A percentile compares a stretch with the other conserved stretches of the same genome.
Evolutionary conservation across 2,888 invertebrate genomes (phyloP).

Genomic region (Brachyptera risi): DNA sequence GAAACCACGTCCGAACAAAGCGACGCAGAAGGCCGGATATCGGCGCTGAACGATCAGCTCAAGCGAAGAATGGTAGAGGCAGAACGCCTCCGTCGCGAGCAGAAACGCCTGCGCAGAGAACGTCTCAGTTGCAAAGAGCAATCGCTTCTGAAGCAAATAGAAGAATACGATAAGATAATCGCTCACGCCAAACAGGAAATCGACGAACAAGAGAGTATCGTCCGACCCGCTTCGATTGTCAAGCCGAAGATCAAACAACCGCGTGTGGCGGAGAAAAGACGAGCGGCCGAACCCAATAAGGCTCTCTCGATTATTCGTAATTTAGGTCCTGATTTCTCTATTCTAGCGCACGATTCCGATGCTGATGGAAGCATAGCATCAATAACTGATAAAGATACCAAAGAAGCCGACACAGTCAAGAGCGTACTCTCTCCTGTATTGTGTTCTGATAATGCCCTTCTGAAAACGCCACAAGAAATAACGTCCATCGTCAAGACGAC

Average conservation of each 20-base stretch:
- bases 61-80: slow-evolving; percentile 47
- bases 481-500: too few species aligned
- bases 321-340: neutral
- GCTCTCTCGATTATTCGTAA: neutral
- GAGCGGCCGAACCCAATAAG: neutral
- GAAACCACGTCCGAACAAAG: slow-evolving; percentile 50
- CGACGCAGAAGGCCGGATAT: slow-evolving; percentile 49
- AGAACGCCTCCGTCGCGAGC: slow-evolving; percentile 47
- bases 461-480: neutral
- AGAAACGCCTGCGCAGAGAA: slow-evolving; percentile 46
- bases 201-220: slow-evolving; percentile 38
- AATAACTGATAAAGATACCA: neutral
- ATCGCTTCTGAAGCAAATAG: slow-evolving; percentile 49
- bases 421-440: neutral
- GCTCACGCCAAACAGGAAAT: slow-evolving; percentile 39
- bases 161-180: slow-evolving; percentile 38
- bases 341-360: neutral
- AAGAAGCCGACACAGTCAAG: neutral
- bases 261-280: slow-evolving; percentile 33
- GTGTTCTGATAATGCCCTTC: neutral
- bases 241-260: slow-evolving; percentile 48
- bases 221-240: slow-evolving; percentile 37
- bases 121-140: slow-evolving; percentile 48
- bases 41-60: slow-evolving; percentile 49
- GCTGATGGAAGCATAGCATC: neutral